Conservation (phyloP, 1,140 invertebrate species). For the Drosophila erecta region DNA sequence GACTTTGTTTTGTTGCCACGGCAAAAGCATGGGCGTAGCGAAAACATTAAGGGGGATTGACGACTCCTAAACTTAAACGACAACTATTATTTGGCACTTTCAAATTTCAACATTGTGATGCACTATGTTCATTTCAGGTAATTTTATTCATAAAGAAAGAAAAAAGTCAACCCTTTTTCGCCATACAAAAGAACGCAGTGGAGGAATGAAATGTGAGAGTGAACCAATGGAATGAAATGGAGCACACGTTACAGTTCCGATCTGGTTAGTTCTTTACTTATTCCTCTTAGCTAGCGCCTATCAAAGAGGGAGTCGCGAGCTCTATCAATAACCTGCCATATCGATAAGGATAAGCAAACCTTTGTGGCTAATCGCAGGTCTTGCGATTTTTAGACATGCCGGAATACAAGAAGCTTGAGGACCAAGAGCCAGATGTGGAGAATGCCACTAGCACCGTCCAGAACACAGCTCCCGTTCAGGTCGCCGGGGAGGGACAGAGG, state of each 20-base stretch:
- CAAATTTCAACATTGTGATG: too few relatives aligned
- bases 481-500: constrained; percentile 8
- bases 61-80: too few relatives aligned
- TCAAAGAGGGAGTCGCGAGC: constrained; percentile 4
- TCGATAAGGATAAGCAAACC: constrained; percentile 29
- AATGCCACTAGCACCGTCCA: neutral
- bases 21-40: neutral
- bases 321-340: constrained; percentile 2
- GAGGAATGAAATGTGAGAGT: neutral
- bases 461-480: neutral
- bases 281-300: constrained; percentile 11
- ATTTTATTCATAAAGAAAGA: too few relatives aligned
- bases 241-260: neutral
- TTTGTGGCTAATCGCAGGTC: constrained; percentile 19
- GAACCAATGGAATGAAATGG: neutral
- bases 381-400: constrained; percentile 13
- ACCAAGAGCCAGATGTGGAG: constrained; percentile 34
- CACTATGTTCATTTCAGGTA: too few relatives aligned
- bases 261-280: constrained; percentile 27
- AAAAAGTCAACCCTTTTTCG: neutral
- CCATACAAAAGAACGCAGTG: neutral
- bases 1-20: constrained; percentile 34
- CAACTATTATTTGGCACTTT: too few relatives aligned
- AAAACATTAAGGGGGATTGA: neutral
- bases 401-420: constrained; percentile 32